Evolutionary conservation across 2,888 invertebrate genomes (phyloP).

Genomic region (Sesia apiformis): DNA sequence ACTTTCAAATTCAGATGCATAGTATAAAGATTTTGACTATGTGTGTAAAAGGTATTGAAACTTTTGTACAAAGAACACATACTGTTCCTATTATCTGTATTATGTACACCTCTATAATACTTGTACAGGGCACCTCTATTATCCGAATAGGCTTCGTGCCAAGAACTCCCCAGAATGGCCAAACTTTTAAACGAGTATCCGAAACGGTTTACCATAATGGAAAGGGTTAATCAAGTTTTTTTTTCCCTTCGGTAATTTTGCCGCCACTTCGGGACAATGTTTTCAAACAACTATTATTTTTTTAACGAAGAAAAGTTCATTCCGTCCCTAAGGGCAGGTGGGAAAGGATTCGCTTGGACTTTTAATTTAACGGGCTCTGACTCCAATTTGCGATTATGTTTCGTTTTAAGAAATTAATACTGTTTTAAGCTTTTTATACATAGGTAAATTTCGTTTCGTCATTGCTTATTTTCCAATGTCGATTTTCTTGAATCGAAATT

Average conservation of each 20-base stretch:
- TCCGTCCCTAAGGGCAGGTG: conserved; percentile 1
- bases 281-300: conserved; percentile 10
- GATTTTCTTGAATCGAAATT: no score
- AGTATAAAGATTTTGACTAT: no score
- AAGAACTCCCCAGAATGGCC: conserved; percentile 3
- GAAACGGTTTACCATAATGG: conserved; percentile 5
- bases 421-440: neutral
- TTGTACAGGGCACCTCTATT: neutral
- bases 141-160: neutral
- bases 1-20: no score
- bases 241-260: conserved; percentile 1
- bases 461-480: no score
- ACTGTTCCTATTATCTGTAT: no score
- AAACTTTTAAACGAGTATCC: conserved; percentile 13
- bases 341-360: conserved; percentile 3
- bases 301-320: conserved; percentile 6
- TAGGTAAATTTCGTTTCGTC: neutral
- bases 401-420: neutral
- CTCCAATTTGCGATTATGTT: neutral
- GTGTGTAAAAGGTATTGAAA: no score
- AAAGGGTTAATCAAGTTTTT: conserved; percentile 10
- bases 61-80: no score
- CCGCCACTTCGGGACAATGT: conserved; percentile 2
- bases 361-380: conserved; percentile 1
- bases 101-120: no score